Percentiles rank a stretch among this genome's conserved stretches.
These are phyloP conservation scores for Pachypeltis micranthus DNA, from an alignment of 1,140 invertebrate species.

Conservation along the genomic window DNA sequence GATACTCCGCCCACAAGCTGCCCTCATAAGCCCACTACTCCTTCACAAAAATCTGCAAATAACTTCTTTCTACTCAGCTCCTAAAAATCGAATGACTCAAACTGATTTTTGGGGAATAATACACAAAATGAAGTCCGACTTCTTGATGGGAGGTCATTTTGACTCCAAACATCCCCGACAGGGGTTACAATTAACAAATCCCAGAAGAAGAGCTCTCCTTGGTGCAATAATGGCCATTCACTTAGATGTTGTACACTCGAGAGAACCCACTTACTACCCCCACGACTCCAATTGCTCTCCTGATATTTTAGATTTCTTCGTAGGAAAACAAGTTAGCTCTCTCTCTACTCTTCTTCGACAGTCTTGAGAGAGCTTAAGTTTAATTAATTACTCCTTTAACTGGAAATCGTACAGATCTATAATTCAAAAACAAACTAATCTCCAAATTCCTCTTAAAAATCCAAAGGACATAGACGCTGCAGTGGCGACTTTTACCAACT, in stretches of 20 bases:
- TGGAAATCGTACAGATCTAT: background rate
- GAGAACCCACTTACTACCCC: background rate
- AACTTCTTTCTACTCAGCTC: background rate
- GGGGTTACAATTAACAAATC: background rate
- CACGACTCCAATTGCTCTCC: background rate
- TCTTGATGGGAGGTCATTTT: background rate
- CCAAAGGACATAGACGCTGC: background rate
- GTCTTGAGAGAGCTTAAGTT: background rate
- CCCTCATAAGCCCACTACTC: no score
- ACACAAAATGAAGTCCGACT: background rate
- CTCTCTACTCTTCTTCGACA: background rate
- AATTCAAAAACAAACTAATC: background rate
- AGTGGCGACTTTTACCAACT: background rate
- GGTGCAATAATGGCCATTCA: background rate
- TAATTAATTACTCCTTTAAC: background rate
- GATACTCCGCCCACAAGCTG: no score
- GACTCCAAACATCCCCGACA: background rate
- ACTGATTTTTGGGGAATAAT: background rate
- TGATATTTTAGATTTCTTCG: background rate
- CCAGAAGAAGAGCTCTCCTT: background rate
- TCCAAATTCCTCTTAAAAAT: background rate
- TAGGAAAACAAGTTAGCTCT: background rate
- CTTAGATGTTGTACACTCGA: background rate
- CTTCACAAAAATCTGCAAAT: background rate
- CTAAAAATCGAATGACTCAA: background rate